Base-by-base conservation (phyloP, 2,797 vertebrate genomes). In the Gymnocypris eckloni region DNA sequence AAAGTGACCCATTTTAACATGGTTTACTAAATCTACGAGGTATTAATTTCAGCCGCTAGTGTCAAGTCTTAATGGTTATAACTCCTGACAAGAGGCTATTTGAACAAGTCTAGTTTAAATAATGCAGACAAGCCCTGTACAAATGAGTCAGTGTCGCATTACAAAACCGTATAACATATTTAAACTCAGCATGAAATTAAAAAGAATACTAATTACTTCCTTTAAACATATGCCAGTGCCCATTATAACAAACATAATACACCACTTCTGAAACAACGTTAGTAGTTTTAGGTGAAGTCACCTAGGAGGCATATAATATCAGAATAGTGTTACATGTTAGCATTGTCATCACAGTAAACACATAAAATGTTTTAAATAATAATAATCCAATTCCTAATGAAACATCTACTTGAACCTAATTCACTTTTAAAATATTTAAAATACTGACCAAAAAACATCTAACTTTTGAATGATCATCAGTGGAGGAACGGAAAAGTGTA, bases 11-110 rank as follows among this genome's bases (percentile, higher is more conserved):
- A 45, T 41, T 84, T 78, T 22, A 56, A 15, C 61, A 67, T 22
- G 86, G 69, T 70, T 70, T 84, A 67, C 66, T 87, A 72, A 87
- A n/a, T 77, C 61, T 64, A 81, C n/a, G 43, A 48, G 37, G n/a
- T 79, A 66, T 71, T 72, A 50, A 48, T 80, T 73, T 75, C 25
- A 59, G 41, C 59, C 12, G 0, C 45, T 75, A 43, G 59, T 11
- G 4, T 48, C 37, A 37, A 22, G 75, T 66, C 48, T 76, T 56
- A 43, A 67, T 2, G 52, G 41, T 71, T 71, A 73, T 54, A 78
- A 25, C 41, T 18, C 82, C 75, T 70, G 83, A 78, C 75, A 79
- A 70, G 39, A 59, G 48, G 83, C 75, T 59, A 70, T 72, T 80
- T 77, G 54, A 52, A 81, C 73, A 52, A 72, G 25, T 84, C 48